Percentiles rank a stretch among this genome's conserved stretches.
phyloP scores from a whole-genome alignment of 2,113 vertebrate species.

The Geococcyx californianus region DNA sequence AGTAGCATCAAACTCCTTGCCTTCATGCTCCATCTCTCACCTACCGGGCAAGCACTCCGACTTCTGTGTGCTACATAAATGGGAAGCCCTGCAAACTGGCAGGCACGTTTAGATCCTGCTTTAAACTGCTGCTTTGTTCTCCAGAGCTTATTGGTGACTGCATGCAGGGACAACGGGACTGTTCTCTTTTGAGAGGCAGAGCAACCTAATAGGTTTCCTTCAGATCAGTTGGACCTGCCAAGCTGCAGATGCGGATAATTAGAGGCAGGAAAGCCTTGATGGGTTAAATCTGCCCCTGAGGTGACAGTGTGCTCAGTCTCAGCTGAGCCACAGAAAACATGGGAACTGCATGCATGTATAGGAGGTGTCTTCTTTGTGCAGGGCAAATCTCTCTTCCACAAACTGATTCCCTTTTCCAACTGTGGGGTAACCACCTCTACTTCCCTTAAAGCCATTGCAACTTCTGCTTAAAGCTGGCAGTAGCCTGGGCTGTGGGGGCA shows the following conservation, averaged over 20 bases:
- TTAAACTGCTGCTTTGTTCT: neutral
- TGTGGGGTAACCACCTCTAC: neutral
- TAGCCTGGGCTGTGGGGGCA: neutral
- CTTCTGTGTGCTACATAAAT: accelerated
- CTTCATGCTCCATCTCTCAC: neutral
- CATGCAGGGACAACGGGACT: neutral
- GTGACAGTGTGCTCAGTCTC: neutral
- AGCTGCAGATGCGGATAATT: neutral
- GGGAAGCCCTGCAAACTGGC: neutral
- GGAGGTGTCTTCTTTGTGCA: neutral
- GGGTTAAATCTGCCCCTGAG: neutral
- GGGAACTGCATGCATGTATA: neutral
- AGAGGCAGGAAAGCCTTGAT: neutral
- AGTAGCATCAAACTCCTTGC: neutral
- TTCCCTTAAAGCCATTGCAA: neutral
- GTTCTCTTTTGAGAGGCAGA: neutral
- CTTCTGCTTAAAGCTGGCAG: neutral
- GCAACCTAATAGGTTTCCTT: neutral
- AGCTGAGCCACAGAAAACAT: neutral
- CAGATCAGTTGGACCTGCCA: neutral
- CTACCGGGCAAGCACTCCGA: neutral
- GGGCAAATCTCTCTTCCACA: neutral
- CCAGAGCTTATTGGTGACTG: neutral
- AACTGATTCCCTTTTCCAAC: neutral
- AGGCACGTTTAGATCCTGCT: neutral